A percentile compares a stretch with the other conserved stretches of the same genome.
phyloP scores from a whole-genome alignment of 2,797 vertebrate species.

The Bradypodion ventrale region DNA sequence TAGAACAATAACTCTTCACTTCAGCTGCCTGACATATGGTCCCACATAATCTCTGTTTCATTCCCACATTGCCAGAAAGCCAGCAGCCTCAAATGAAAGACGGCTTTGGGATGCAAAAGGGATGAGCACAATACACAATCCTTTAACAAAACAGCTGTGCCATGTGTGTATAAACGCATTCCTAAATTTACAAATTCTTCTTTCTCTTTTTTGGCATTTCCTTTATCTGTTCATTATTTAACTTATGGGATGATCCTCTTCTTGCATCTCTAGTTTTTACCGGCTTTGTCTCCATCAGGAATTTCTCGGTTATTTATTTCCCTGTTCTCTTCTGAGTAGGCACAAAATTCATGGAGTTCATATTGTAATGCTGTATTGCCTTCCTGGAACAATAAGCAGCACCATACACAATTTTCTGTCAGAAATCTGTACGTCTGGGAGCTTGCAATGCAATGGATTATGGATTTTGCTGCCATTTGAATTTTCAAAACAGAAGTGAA shows the following conservation, averaged over 20 bases:
- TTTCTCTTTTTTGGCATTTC: constrained; percentile 21
- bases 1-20: constrained; percentile 44
- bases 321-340: not conserved
- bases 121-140: constrained; percentile 27
- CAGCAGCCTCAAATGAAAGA: constrained; percentile 53
- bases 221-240: not conserved
- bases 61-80: constrained; percentile 58
- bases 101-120: constrained; percentile 51
- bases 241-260: not conserved
- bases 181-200: constrained; percentile 42
- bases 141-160: constrained; percentile 55
- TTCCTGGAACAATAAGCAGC: not conserved
- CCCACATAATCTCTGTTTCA: constrained; percentile 47
- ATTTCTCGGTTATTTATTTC: not conserved
- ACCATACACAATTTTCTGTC: not conserved
- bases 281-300: not conserved
- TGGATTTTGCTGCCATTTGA: too few species aligned
- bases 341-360: not conserved
- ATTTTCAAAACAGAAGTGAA: too few species aligned
- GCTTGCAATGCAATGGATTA: not conserved
- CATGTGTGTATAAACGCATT: constrained; percentile 41
- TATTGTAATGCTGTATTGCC: not conserved
- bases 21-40: constrained; percentile 65
- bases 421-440: not conserved
- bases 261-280: constrained; percentile 9